phyloP scores from a whole-genome alignment of 2,888 invertebrate species.

The Rhorus exstirpatorius region DNA sequence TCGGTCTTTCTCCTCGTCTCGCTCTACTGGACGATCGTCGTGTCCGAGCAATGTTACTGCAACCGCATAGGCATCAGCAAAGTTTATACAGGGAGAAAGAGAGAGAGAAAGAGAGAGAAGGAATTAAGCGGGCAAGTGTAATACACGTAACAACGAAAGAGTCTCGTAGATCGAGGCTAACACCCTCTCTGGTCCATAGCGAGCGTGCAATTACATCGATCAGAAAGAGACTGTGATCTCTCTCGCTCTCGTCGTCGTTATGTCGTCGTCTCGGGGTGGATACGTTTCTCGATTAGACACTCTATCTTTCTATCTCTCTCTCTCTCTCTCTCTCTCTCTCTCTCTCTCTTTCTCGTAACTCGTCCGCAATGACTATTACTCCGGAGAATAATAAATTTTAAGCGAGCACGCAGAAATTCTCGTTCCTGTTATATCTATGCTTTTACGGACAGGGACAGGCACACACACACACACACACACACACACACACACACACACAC shows the following conservation, averaged over 20 bases:
- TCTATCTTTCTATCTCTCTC: constrained; percentile 32
- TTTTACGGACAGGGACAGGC: neutral
- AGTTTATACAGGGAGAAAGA: constrained; percentile 17
- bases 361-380: constrained; percentile 55
- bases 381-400: constrained; percentile 63
- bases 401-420: constrained; percentile 46
- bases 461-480: neutral
- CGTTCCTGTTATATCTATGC: constrained; percentile 22
- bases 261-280: constrained; percentile 34
- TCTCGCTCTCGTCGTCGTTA: constrained; percentile 27
- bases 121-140: constrained; percentile 45
- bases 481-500: too few relatives aligned
- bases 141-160: constrained; percentile 38
- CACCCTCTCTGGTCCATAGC: constrained; percentile 54
- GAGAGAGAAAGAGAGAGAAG: constrained; percentile 30
- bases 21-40: constrained; percentile 53
- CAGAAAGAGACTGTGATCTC: constrained; percentile 48
- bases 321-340: constrained; percentile 26
- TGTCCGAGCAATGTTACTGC: constrained; percentile 40
- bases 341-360: constrained; percentile 16
- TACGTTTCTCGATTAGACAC: constrained; percentile 52
- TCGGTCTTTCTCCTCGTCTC: constrained; percentile 59
- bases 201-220: constrained; percentile 69
- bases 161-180: constrained; percentile 63
- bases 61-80: constrained; percentile 28